These are phyloP conservation scores for Epinephelus fuscoguttatus DNA, from an alignment of 2,113 vertebrate species.

Conservation along the genomic window DNA sequence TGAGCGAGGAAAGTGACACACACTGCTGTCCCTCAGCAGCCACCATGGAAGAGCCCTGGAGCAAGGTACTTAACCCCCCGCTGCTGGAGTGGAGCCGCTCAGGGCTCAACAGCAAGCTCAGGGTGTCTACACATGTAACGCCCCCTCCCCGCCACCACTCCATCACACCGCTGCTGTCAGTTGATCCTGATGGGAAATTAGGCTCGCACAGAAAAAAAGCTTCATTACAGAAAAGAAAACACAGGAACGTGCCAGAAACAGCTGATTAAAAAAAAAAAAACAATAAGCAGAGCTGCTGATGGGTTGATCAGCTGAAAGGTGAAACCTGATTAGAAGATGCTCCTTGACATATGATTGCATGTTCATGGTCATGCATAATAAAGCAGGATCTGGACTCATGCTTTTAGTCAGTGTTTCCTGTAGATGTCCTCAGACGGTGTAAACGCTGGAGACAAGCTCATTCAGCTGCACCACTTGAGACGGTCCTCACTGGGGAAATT, in stretches of 20 bases:
- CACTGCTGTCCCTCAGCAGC: slow-evolving; percentile 71
- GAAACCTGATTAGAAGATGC: slow-evolving; percentile 5
- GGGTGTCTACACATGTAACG: slow-evolving; percentile 65
- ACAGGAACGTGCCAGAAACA: slow-evolving; percentile 17
- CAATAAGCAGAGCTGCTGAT: slow-evolving; percentile 6
- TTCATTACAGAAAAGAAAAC: slow-evolving; percentile 16
- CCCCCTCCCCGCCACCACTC: slow-evolving; percentile 52
- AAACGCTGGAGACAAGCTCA: too few relatives aligned
- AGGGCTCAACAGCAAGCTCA: slow-evolving; percentile 67
- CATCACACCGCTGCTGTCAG: slow-evolving; percentile 58
- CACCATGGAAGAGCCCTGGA: slow-evolving; percentile 66
- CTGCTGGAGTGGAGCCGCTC: slow-evolving; percentile 71
- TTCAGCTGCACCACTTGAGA: too few relatives aligned
- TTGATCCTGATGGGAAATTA: slow-evolving; percentile 46
- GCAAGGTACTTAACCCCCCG: slow-evolving; percentile 79
- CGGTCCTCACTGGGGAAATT: too few relatives aligned
- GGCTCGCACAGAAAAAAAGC: slow-evolving; percentile 10
- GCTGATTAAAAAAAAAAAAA: background rate
- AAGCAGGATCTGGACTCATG: background rate
- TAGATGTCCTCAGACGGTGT: background rate
- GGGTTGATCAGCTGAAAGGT: slow-evolving; percentile 2
- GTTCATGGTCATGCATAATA: background rate
- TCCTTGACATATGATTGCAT: slow-evolving; percentile 3
- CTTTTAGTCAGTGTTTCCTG: background rate
- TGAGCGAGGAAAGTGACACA: slow-evolving; percentile 60